These are phyloP conservation scores for Herpetotheres cachinnans DNA, from an alignment of 2,113 vertebrate species.

Conservation along the genomic window DNA sequence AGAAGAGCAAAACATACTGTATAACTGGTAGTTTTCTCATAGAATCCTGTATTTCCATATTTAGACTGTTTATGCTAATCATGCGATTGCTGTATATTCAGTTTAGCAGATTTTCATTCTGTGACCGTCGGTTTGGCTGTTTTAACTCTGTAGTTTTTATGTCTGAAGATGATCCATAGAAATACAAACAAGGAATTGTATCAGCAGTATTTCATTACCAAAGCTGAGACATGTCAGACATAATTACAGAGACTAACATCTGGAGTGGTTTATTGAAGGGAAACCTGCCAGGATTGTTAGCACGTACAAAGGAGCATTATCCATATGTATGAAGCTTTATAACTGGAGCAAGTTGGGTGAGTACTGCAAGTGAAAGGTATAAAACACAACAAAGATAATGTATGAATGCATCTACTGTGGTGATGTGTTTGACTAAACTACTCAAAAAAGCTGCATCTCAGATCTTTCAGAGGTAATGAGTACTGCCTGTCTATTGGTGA, in stretches of 20 bases:
- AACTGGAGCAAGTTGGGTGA: slow-evolving; percentile 29
- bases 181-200: slow-evolving; percentile 69
- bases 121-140: background rate
- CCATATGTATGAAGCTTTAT: slow-evolving; percentile 65
- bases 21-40: background rate
- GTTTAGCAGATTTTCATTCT: slow-evolving; percentile 42
- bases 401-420: background rate
- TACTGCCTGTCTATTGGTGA: background rate
- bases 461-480: background rate
- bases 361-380: slow-evolving; percentile 30
- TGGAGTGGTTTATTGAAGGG: slow-evolving; percentile 74
- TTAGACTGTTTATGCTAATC: slow-evolving; percentile 31
- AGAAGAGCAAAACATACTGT: background rate
- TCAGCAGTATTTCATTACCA: slow-evolving; percentile 71
- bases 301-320: slow-evolving; percentile 57
- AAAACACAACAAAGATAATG: background rate
- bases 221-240: slow-evolving; percentile 72
- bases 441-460: background rate
- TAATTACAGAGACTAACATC: slow-evolving; percentile 77
- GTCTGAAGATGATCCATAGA: slow-evolving; percentile 61
- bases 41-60: slow-evolving; percentile 5
- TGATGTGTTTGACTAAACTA: background rate
- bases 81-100: background rate
- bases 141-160: slow-evolving; percentile 30
- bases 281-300: slow-evolving; percentile 71